Base-by-base conservation (phyloP, 2,113 vertebrate species). In the Heterochromis multidens region DNA sequence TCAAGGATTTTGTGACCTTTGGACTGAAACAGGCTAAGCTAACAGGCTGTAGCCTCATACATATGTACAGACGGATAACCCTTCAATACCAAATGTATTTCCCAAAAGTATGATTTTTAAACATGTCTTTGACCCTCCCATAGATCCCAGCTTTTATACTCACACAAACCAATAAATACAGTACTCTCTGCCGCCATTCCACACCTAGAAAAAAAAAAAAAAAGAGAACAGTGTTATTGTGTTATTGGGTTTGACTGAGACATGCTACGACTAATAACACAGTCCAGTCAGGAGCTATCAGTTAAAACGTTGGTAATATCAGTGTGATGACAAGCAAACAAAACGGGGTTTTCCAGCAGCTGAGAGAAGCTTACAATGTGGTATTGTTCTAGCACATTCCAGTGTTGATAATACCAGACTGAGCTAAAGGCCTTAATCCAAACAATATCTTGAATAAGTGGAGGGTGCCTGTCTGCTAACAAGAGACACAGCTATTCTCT, bases 111-210 rank as follows among this genome's bases (percentile, higher is more conserved):
- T 46, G 7, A 21, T 35, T 84, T 52, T 52, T 46, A 78, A 40
- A n/a, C 57, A 40, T 67, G 60, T 29, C 65, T 79, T 72, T 88
- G 80, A 84, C 79, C 49, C 29, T 29, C 57, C 56, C 57, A 23
- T 16, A 29, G 13, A 80, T 59, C 59, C 25, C 58, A 67, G 21
- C 79, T 83, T 25, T 63, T 65, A 90, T 92, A 94, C 93, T 89
- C 90, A 94, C 89, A 92, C 88, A 90, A 91, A 91, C 14, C 74
- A 88, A 82, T 84, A 79, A 90, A 87, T 88, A 89, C 83, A 81
- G 81, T 90, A 67, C 59, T 88, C 81, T 59, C 72, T 88, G 78
- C 46, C 33, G 81, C 93, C 93, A 94, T 95, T 25, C 77, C 84
- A 94, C 87, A 90, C 85, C 89, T 88, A 82, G 67, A 52, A 74